A percentile compares a stretch with the other conserved stretches of the same genome.
Evolutionary conservation across 2,113 vertebrate genomes (phyloP).

Genomic region (Cyphomyrus plagiostoma): DNA sequence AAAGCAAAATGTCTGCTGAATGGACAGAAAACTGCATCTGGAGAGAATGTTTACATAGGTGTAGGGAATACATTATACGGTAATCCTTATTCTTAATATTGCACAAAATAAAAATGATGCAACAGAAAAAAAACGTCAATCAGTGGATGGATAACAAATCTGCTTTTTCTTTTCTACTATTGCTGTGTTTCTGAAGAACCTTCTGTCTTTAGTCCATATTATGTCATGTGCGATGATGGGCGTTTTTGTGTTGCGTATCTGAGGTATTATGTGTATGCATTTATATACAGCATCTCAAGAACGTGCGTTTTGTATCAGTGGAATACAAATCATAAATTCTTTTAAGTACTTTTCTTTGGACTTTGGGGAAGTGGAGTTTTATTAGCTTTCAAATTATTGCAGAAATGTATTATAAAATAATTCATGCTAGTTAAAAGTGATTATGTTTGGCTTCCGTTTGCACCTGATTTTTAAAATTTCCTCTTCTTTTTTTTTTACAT

Average conservation of each 20-base stretch:
- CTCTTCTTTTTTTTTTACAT: not conserved
- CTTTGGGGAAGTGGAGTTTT: not conserved
- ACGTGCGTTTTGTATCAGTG: not conserved
- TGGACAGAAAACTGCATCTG: not conserved
- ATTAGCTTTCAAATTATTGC: not conserved
- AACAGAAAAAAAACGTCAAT: not conserved
- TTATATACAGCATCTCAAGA: not conserved
- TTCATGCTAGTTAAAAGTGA: not conserved
- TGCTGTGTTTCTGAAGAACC: not conserved
- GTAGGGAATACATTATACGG: not conserved
- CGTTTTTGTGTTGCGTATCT: not conserved
- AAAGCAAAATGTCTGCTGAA: not conserved
- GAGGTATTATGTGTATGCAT: not conserved
- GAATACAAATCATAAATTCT: not conserved
- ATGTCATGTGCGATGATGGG: not conserved
- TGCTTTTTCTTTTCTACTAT: not conserved
- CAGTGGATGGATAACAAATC: not conserved
- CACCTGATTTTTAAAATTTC: not conserved
- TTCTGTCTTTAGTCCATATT: not conserved
- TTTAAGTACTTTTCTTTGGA: not conserved
- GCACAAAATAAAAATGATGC: not conserved
- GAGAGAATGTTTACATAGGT: not conserved
- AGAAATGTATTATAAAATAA: not conserved
- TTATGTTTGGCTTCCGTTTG: not conserved
- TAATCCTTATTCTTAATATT: not conserved